Evolutionary conservation across 2,113 vertebrate genomes (phyloP), one percentile per base, ranked within the genome.

Genomic region (Amphiprion ocellaris): DNA sequence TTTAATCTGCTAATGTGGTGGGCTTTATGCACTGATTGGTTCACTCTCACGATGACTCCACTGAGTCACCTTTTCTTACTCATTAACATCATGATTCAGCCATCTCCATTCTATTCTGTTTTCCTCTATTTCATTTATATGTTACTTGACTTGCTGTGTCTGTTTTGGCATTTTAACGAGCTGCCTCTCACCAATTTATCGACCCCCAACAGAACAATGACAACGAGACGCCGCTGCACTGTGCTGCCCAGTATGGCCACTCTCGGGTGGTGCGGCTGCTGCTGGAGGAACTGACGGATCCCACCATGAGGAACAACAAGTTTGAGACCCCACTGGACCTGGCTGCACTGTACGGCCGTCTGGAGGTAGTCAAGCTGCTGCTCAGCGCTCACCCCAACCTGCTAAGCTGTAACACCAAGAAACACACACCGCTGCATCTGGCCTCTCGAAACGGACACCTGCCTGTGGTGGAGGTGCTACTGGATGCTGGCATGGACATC

Each of bases 241-340:
- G 98, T 1, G 98, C 98, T 0, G 97, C 98, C 0, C 98, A 99
- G 95, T 98, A 99, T 0, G 98, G 98, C 79, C 98, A 99, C 95
- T 95, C 96, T 0, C 93, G 94, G 83, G 98, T 99, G 92, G 98
- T 99, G 85, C 97, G 95, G 82, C 95, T 99, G 56, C 95, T 99
- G 46, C 84, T 99, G 91, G 98, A 99, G 93, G 98, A 99, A 91
- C 94, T 99, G 76, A 99, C 98, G 0, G 98, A 99, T 90, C 98
- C 98, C 84, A 99, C 98, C 85, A 99, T 99, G 97, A 95, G 98
- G 81, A 99, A 99, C 89, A 97, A 97, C 93, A 98, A 97, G 78
- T 98, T 99, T 0, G 98, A 99, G 95, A 99, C 98, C 0, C 98
- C 98, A 0, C 95, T 99, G 92, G 98, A 99, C 92, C 93, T 99